Conservation (phyloP, 1,140 invertebrate genomes). For the Saccostrea echinata region DNA sequence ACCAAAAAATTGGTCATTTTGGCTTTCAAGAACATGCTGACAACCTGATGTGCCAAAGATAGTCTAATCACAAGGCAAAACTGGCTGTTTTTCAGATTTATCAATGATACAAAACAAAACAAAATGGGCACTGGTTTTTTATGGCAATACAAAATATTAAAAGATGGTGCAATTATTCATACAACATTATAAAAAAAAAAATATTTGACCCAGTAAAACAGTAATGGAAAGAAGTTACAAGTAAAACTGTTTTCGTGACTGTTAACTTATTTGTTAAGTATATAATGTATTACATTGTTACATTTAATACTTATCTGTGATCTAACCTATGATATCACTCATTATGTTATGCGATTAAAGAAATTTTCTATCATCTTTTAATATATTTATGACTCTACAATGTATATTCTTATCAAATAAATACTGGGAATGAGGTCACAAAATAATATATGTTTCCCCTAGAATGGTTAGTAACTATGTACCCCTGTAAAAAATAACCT, state of each 20-base stretch:
- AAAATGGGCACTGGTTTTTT: neutral
- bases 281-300: neutral
- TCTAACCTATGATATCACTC: neutral
- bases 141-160: neutral
- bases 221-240: neutral
- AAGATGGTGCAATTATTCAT: neutral
- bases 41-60: neutral
- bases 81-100: neutral
- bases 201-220: too few relatives aligned
- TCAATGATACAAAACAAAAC: neutral
- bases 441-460: too few relatives aligned
- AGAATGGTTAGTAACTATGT: too few relatives aligned
- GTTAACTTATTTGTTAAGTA: neutral
- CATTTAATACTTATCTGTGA: neutral
- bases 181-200: too few relatives aligned
- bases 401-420: too few relatives aligned
- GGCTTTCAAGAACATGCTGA: conserved; percentile 65
- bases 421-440: too few relatives aligned
- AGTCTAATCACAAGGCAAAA: neutral
- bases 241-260: neutral
- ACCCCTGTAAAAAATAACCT: too few relatives aligned
- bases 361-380: neutral
- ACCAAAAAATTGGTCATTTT: conserved; percentile 73
- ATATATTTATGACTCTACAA: neutral
- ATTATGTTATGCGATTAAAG: conserved; percentile 35